These are phyloP conservation scores for Phalacrocorax carbo DNA, from an alignment of 2,113 vertebrate genomes.

Conservation along the genomic window DNA sequence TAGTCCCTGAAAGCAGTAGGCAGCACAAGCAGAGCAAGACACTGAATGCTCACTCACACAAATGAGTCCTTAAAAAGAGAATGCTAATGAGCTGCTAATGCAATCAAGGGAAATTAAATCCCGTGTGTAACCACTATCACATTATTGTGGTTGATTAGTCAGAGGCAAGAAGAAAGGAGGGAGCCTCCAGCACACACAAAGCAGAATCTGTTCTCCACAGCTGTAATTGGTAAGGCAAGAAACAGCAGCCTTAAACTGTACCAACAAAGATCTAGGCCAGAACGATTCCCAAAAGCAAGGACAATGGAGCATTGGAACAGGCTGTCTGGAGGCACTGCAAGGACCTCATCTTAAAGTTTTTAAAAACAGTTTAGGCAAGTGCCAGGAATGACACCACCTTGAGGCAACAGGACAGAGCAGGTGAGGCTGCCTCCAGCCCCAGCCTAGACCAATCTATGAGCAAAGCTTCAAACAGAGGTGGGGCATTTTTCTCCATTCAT, in stretches of 20 bases:
- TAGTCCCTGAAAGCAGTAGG: accelerated
- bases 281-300: background rate
- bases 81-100: background rate
- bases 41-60: background rate
- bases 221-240: background rate
- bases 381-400: background rate
- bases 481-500: background rate
- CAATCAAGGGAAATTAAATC: background rate
- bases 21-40: background rate
- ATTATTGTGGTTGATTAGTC: background rate
- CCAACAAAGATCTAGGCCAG: background rate
- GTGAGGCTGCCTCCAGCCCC: background rate
- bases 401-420: background rate
- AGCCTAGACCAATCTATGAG: background rate
- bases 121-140: background rate
- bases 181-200: background rate
- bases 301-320: background rate
- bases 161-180: background rate
- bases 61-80: background rate
- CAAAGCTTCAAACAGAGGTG: background rate
- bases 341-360: background rate
- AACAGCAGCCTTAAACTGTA: background rate
- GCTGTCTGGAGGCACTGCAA: background rate
- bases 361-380: background rate
- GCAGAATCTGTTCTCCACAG: background rate